Conservation (phyloP, 2,888 invertebrate genomes). For the Tryphoninae sp. region DNA sequence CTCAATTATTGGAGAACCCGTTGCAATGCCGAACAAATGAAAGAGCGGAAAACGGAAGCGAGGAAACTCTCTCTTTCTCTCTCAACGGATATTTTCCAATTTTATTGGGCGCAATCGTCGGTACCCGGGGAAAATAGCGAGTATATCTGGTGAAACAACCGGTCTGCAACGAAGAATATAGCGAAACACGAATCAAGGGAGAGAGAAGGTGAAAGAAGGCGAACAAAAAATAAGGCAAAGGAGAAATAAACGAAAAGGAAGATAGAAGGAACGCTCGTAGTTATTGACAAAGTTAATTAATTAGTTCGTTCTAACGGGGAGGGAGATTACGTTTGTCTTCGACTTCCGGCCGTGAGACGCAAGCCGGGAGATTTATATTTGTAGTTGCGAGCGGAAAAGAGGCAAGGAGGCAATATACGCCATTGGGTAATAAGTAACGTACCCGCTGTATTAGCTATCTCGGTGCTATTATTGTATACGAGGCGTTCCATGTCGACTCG, state of each 20-base stretch:
- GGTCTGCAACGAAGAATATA: conserved; percentile 12
- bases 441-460: conserved; percentile 9
- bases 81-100: conserved; percentile 64
- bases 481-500: not conserved
- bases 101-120: conserved; percentile 64
- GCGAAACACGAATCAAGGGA: conserved; percentile 15
- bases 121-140: conserved; percentile 38
- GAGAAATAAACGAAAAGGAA: not conserved
- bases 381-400: not conserved
- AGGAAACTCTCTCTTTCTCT: conserved; percentile 35
- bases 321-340: conserved; percentile 45
- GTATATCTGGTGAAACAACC: not conserved
- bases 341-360: conserved; percentile 37
- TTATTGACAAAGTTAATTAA: conserved; percentile 52
- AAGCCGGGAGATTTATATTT: not conserved
- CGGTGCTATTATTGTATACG: not conserved
- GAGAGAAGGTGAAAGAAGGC: conserved; percentile 7
- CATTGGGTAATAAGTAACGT: conserved; percentile 15
- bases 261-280: conserved; percentile 28
- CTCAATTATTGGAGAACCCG: conserved; percentile 63
- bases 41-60: conserved; percentile 40
- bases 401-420: conserved; percentile 16
- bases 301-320: conserved; percentile 34
- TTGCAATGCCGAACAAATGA: conserved; percentile 59
- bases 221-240: not conserved